Percentiles rank a stretch among this genome's conserved stretches.
Evolutionary conservation across 2,888 invertebrate genomes (phyloP).

Genomic region (Hofmannophila pseudospretella): DNA sequence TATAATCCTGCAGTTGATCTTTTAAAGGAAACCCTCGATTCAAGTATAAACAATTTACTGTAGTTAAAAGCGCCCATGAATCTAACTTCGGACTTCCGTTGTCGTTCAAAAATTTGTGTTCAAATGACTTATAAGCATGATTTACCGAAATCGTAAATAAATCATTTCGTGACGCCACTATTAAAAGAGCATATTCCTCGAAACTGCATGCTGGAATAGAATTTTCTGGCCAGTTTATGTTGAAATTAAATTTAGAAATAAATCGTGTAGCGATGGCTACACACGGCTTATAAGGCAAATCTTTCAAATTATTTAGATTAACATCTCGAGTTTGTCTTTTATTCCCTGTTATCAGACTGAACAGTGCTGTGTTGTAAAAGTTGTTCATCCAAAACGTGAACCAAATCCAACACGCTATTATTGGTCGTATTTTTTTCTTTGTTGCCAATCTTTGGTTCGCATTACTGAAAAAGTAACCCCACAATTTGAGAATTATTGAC

Average conservation of each 20-base stretch:
- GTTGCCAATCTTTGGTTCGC: conserved; percentile 5
- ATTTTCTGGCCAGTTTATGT: neutral
- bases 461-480: conserved; percentile 15
- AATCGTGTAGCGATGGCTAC: neutral
- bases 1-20: neutral
- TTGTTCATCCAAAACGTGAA: conserved; percentile 15
- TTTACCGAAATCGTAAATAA: neutral
- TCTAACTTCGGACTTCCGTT: neutral
- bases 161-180: neutral
- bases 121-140: neutral
- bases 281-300: conserved; percentile 5
- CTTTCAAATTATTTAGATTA: neutral
- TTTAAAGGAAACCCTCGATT: neutral
- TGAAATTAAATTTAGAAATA: neutral
- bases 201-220: neutral
- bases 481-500: conserved; percentile 1
- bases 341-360: conserved; percentile 12
- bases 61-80: neutral
- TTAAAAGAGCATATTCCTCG: neutral
- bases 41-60: neutral
- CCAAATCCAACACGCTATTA: conserved; percentile 17
- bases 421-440: conserved; percentile 5
- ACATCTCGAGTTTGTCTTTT: neutral
- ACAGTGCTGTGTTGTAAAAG: conserved; percentile 17
- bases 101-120: neutral